Conservation (phyloP, 2,797 vertebrate species). For the Platalea minor region DNA sequence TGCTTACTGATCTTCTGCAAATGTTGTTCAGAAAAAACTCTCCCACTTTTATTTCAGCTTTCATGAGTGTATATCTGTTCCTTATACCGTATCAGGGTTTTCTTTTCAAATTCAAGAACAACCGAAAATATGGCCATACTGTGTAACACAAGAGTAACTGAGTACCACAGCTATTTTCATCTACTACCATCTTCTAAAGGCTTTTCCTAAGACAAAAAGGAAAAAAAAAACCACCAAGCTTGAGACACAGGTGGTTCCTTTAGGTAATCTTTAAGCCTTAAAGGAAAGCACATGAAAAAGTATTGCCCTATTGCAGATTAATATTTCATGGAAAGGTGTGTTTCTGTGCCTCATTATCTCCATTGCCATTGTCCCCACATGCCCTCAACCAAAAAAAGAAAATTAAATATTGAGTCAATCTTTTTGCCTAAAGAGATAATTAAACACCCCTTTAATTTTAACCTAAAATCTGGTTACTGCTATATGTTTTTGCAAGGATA, state of each 20-base stretch:
- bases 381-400: background rate
- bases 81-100: background rate
- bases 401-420: background rate
- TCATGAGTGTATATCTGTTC: background rate
- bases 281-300: background rate
- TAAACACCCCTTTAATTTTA: background rate
- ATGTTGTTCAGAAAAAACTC: background rate
- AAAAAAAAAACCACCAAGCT: background rate
- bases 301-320: background rate
- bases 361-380: background rate
- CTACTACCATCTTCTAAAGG: background rate
- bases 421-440: background rate
- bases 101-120: background rate
- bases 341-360: background rate
- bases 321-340: background rate
- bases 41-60: background rate
- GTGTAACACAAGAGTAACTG: background rate
- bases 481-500: background rate
- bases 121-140: background rate
- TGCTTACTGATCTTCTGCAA: background rate
- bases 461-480: background rate
- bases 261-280: background rate
- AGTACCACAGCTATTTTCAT: background rate
- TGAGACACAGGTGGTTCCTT: background rate
- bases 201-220: background rate